phyloP scores from a whole-genome alignment of 2,797 vertebrate genomes.

The Danio tinwini region DNA sequence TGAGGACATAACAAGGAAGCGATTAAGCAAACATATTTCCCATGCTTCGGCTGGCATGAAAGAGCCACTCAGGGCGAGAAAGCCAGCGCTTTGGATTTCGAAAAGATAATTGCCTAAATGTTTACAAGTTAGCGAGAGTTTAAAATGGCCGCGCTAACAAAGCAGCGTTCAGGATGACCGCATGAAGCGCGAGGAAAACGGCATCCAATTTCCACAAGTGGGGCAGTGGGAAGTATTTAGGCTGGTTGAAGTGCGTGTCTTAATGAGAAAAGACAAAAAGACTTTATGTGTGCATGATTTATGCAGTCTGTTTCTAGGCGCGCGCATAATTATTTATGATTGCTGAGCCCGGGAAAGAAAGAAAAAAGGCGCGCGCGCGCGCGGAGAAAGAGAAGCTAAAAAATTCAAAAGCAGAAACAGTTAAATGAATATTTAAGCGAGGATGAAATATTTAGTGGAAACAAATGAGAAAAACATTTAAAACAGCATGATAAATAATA shows the following conservation, averaged over 20 bases:
- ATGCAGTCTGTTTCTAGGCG: constrained; percentile 81
- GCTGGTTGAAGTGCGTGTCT: constrained; percentile 79
- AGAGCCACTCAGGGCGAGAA: constrained; percentile 59
- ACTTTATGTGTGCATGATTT: constrained; percentile 80
- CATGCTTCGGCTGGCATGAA: constrained; percentile 59
- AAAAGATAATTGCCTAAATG: constrained; percentile 64
- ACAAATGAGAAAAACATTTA: constrained; percentile 86
- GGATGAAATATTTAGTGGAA: constrained; percentile 85
- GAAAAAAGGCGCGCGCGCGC: constrained; percentile 59
- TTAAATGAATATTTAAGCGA: constrained; percentile 86
- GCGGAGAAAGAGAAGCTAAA: constrained; percentile 74
- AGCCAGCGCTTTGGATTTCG: constrained; percentile 58
- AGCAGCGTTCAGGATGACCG: constrained; percentile 42
- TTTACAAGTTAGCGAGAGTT: constrained; percentile 61
- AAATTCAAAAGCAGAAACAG: constrained; percentile 78
- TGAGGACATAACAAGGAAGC: constrained; percentile 64
- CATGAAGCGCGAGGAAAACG: constrained; percentile 68
- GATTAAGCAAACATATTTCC: constrained; percentile 65
- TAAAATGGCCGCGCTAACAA: constrained; percentile 52
- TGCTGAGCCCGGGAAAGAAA: constrained; percentile 77
- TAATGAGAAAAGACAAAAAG: constrained; percentile 86
- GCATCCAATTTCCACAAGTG: constrained; percentile 80
- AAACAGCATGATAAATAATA: constrained; percentile 79
- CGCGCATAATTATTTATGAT: constrained; percentile 85
- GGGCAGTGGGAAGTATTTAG: constrained; percentile 81